Evolutionary conservation across 2,113 vertebrate species (phyloP).

Genomic region (Meriones unguiculatus): DNA sequence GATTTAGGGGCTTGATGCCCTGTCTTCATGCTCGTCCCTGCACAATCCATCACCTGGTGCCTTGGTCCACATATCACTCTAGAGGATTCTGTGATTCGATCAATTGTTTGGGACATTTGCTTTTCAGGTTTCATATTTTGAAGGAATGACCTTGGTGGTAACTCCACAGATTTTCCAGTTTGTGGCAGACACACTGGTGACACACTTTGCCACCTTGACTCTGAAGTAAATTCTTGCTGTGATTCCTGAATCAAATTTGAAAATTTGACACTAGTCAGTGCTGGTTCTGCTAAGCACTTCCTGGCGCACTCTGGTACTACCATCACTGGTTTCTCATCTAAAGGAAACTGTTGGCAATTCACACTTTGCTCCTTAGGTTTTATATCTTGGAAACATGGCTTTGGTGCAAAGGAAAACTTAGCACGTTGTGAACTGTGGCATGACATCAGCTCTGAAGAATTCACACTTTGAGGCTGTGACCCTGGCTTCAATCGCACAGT

Average conservation of each 20-base stretch:
- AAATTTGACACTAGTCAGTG: slow-evolving; percentile 49
- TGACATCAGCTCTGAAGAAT: slow-evolving; percentile 14
- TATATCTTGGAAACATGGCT: slow-evolving; percentile 43
- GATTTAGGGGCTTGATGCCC: background rate
- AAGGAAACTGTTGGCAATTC: slow-evolving; percentile 45
- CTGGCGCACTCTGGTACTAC: background rate
- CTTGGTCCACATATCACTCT: background rate
- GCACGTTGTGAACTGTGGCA: background rate
- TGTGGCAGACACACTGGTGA: slow-evolving; percentile 50
- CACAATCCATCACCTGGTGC: background rate
- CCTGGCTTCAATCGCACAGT: slow-evolving; percentile 6
- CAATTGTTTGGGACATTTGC: background rate
- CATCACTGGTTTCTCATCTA: slow-evolving; percentile 19
- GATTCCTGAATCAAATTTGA: slow-evolving; percentile 57
- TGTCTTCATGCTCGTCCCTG: slow-evolving; percentile 6
- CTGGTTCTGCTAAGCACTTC: slow-evolving; percentile 39
- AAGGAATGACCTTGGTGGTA: background rate
- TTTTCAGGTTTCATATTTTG: slow-evolving; percentile 23
- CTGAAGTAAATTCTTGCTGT: slow-evolving; percentile 43
- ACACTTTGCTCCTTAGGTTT: slow-evolving; percentile 3
- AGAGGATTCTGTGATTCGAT: slow-evolving; percentile 34
- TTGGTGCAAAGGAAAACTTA: background rate
- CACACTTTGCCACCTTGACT: slow-evolving; percentile 49
- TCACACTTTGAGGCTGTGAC: slow-evolving; percentile 8
- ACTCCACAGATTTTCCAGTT: slow-evolving; percentile 43